Evolutionary conservation across 37 sponge, comb jelly and placozoan species (phyloP).

Genomic region (Beroe forskalii): DNA sequence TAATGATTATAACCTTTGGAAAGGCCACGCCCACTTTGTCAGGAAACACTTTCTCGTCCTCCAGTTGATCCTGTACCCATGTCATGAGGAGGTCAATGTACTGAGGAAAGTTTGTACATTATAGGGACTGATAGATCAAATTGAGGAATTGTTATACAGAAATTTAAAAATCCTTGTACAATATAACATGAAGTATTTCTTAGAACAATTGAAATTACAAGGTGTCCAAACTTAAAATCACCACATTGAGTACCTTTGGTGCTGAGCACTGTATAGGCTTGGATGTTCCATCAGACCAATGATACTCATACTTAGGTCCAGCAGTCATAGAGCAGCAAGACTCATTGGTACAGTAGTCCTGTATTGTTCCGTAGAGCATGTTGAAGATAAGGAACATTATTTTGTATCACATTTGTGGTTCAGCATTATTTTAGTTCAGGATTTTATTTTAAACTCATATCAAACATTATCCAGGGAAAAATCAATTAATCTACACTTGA

Average conservation of each 20-base stretch:
- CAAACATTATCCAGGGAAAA: too few relatives aligned
- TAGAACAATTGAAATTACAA: too few relatives aligned
- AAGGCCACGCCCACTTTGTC: constrained; percentile 82
- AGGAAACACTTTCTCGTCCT: constrained; percentile 96
- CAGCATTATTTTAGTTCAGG: too few relatives aligned
- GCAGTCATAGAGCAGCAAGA: constrained; percentile 97
- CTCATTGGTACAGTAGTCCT: constrained; percentile 91
- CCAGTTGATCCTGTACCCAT: constrained; percentile 98
- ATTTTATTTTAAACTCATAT: too few relatives aligned
- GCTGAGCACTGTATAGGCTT: constrained; percentile 99
- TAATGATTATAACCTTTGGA: constrained; percentile 52
- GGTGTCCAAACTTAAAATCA: background rate
- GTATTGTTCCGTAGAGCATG: constrained; percentile 98
- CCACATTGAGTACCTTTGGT: constrained; percentile 73
- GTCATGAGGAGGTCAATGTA: constrained; percentile 99
- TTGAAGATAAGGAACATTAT: background rate
- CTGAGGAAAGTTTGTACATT: background rate
- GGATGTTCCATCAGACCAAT: constrained; percentile 98
- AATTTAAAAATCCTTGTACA: too few relatives aligned
- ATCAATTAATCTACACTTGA: too few relatives aligned
- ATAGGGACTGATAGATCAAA: background rate
- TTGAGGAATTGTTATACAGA: background rate
- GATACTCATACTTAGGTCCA: constrained; percentile 99
- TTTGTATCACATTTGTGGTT: too few relatives aligned
- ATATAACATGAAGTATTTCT: too few relatives aligned